These are phyloP conservation scores for Erebia ligea DNA, from an alignment of 2,888 invertebrate species.

Conservation along the genomic window DNA sequence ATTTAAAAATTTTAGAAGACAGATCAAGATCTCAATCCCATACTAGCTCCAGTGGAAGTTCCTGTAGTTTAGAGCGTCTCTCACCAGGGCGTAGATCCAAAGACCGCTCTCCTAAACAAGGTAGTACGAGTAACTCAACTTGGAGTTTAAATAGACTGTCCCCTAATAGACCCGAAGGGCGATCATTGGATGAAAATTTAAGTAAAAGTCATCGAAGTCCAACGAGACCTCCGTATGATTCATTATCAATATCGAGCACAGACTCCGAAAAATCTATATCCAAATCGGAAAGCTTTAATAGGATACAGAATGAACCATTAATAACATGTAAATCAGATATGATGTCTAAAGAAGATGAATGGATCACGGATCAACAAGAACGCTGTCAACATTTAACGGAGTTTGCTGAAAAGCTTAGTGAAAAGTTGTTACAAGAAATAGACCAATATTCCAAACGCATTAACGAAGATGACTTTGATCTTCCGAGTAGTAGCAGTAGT, in stretches of 20 bases:
- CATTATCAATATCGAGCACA: conserved; percentile 77
- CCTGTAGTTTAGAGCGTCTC: conserved; percentile 76
- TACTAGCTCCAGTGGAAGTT: conserved; percentile 79
- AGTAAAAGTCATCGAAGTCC: conserved; percentile 76
- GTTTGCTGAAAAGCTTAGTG: conserved; percentile 92
- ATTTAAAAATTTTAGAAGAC: conserved; percentile 76
- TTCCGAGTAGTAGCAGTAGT: conserved; percentile 78
- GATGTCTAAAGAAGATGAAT: conserved; percentile 77
- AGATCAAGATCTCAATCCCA: conserved; percentile 76
- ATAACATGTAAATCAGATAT: conserved; percentile 80
- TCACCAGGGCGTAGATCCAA: conserved; percentile 78
- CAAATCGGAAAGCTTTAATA: conserved; percentile 79
- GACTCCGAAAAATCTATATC: conserved; percentile 80
- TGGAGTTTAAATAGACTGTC: conserved; percentile 79
- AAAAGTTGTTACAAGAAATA: conserved; percentile 90
- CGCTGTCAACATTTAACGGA: conserved; percentile 88
- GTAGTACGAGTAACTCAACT: conserved; percentile 78
- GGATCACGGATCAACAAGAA: conserved; percentile 83
- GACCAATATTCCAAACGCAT: conserved; percentile 84
- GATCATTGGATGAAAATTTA: conserved; percentile 75
- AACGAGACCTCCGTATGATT: conserved; percentile 75
- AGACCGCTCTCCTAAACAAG: conserved; percentile 78
- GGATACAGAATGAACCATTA: conserved; percentile 78
- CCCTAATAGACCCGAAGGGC: conserved; percentile 76
- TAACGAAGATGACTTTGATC: conserved; percentile 79